Conservation (phyloP, 2,888 invertebrate genomes). For the Yponomeuta plumbellus region DNA sequence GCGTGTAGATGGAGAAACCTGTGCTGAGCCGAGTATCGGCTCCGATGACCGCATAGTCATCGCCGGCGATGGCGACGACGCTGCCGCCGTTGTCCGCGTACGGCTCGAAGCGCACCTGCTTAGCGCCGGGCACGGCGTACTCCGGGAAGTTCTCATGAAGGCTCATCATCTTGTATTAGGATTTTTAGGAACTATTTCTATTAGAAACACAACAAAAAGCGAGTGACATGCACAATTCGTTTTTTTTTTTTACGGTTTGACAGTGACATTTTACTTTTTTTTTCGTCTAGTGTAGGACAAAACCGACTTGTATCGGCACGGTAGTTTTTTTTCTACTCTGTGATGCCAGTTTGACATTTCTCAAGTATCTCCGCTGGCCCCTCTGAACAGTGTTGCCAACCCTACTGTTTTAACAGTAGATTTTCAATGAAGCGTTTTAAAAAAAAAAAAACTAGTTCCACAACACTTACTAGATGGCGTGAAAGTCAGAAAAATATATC, state of each 20-base stretch:
- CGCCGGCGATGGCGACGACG: conserved; percentile 96
- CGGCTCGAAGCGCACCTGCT: conserved; percentile 69
- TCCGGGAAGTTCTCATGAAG: conserved; percentile 60
- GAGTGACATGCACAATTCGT: conserved; percentile 52
- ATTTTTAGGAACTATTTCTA: background rate
- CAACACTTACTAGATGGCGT: no score
- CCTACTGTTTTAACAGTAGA: no score
- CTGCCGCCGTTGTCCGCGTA: conserved; percentile 84
- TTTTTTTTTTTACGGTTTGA: background rate
- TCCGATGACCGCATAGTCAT: conserved; percentile 95
- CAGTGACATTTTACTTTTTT: conserved; percentile 2
- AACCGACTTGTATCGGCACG: background rate
- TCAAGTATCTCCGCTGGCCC: no score
- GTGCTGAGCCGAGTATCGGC: conserved; percentile 95
- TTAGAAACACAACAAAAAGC: conserved; percentile 13
- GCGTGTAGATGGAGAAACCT: conserved; percentile 92
- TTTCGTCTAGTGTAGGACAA: background rate
- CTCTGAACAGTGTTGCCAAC: no score
- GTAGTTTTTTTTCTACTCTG: background rate
- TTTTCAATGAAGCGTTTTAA: no score
- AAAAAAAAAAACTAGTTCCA: no score
- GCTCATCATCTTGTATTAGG: conserved; percentile 45
- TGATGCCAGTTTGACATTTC: background rate
- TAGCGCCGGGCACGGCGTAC: conserved; percentile 70
- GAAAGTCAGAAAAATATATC: no score